Percentiles rank a stretch among this genome's conserved stretches.
Conservation (phyloP, 2,113 vertebrate species). For the Polyodon spathula region DNA sequence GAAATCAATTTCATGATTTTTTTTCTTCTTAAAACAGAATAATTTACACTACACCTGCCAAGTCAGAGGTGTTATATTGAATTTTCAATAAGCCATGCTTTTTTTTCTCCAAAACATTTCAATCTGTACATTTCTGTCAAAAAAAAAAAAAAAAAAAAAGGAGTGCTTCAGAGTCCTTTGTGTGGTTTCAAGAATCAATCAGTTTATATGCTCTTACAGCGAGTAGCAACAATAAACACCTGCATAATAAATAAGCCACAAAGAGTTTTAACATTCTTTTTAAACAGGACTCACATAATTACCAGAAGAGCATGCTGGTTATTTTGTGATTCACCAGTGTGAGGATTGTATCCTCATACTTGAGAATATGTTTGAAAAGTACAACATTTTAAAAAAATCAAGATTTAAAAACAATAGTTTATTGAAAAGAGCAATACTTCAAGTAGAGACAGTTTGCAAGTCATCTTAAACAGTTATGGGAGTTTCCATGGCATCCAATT, state of each 20-base stretch:
- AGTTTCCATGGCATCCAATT: too few relatives aligned
- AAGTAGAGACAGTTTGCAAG: too few relatives aligned
- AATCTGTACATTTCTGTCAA: neutral
- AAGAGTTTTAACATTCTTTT: neutral
- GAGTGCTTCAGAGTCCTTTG: neutral
- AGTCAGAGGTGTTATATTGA: neutral
- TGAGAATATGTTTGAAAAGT: too few relatives aligned
- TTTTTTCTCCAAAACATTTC: conserved; percentile 2
- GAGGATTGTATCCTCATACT: too few relatives aligned
- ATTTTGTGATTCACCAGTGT: too few relatives aligned
- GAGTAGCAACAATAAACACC: neutral
- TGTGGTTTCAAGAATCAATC: neutral
- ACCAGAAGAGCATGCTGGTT: too few relatives aligned
- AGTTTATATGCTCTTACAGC: conserved; percentile 4
- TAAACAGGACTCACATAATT: conserved; percentile 2
- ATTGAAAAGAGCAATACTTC: too few relatives aligned
- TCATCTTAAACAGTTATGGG: too few relatives aligned
- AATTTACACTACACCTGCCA: neutral
- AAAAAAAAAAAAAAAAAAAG: too few relatives aligned
- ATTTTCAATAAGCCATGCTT: neutral
- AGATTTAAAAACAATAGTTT: too few relatives aligned
- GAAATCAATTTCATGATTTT: conserved; percentile 10
- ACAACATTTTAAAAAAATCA: too few relatives aligned
- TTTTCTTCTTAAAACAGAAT: neutral
- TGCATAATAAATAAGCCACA: neutral